phyloP scores from a whole-genome alignment of 2,113 vertebrate genomes.

The Leucoraja erinaceus region DNA sequence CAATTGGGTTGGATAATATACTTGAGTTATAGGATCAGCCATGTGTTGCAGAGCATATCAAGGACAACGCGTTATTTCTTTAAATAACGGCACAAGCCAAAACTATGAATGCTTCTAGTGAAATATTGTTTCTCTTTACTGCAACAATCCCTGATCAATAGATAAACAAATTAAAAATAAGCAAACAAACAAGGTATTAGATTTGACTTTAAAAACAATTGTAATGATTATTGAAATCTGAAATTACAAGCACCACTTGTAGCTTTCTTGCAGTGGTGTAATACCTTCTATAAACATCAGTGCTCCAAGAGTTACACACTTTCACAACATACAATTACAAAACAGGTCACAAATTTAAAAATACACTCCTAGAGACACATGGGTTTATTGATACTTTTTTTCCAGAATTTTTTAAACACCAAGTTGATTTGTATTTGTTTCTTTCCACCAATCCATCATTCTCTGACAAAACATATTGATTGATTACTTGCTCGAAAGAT shows the following conservation, averaged over 20 bases:
- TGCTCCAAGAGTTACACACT: background rate
- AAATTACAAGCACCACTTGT: background rate
- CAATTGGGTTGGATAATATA: too few species aligned
- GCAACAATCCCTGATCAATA: background rate
- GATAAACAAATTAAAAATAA: background rate
- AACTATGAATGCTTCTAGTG: background rate
- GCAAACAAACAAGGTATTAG: background rate
- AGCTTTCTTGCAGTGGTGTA: background rate
- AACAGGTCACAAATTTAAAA: background rate
- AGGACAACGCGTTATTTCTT: background rate
- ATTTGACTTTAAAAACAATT: background rate
- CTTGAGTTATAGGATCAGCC: too few species aligned
- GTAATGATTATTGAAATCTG: background rate
- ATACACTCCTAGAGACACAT: background rate
- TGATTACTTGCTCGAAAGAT: background rate
- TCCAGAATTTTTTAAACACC: background rate
- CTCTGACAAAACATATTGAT: background rate
- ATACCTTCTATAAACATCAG: background rate
- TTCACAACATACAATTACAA: background rate
- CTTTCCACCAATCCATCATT: background rate
- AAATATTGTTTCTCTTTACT: background rate
- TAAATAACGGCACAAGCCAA: background rate
- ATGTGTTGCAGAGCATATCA: too few species aligned
- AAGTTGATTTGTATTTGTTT: background rate
- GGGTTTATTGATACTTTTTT: background rate